phyloP scores from a whole-genome alignment of 2,888 invertebrate species.

The Acrocyrtus sp. region DNA sequence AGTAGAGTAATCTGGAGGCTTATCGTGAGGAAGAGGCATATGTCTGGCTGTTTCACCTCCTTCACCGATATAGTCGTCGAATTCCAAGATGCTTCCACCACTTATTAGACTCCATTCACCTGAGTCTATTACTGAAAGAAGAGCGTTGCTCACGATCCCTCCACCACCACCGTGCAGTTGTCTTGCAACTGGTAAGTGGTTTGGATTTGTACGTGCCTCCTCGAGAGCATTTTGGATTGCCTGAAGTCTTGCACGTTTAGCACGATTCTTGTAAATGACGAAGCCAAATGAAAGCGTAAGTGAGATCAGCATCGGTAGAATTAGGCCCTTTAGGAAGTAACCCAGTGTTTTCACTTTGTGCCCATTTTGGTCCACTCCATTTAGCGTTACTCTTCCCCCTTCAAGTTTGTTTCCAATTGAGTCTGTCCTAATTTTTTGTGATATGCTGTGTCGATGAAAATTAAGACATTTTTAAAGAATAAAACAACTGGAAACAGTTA shows the following conservation, averaged over 20 bases:
- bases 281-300: constrained; percentile 43
- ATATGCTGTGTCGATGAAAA: too few relatives aligned
- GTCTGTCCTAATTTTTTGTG: not conserved
- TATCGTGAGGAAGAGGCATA: constrained; percentile 30
- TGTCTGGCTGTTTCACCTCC: constrained; percentile 42
- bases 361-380: not conserved
- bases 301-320: constrained; percentile 49
- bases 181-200: not conserved
- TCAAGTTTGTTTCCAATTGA: too few relatives aligned
- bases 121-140: constrained; percentile 20
- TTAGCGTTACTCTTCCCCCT: too few relatives aligned
- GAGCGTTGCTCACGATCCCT: constrained; percentile 18
- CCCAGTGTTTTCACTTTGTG: constrained; percentile 33
- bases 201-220: constrained; percentile 14
- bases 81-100: not conserved
- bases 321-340: constrained; percentile 48
- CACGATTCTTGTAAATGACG: constrained; percentile 48
- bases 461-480: too few relatives aligned
- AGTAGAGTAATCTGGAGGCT: constrained; percentile 41
- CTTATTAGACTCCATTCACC: constrained; percentile 16
- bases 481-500: too few relatives aligned
- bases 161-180: not conserved
- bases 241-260: constrained; percentile 22
- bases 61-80: constrained; percentile 43
- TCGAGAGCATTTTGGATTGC: constrained; percentile 33